Evolutionary conservation across 2,797 vertebrate species (phyloP).

Genomic region (Neosilurus hyrtlii): DNA sequence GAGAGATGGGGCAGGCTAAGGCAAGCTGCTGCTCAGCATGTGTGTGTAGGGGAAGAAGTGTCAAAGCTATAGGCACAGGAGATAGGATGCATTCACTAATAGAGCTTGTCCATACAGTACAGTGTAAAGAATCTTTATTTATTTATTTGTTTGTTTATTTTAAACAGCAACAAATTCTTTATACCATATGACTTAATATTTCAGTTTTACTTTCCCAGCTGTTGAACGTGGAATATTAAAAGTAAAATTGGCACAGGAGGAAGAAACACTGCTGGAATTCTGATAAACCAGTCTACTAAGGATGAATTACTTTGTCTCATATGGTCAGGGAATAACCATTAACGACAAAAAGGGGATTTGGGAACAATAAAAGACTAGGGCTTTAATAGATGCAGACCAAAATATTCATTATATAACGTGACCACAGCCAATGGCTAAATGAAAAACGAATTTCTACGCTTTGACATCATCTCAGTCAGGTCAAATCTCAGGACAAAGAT

Average conservation of each 20-base stretch:
- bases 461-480: constrained; percentile 25
- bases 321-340: not conserved
- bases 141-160: no score
- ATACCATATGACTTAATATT: not conserved
- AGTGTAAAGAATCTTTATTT: not conserved
- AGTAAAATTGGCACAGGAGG: not conserved
- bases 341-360: not conserved
- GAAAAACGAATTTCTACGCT: constrained; percentile 11
- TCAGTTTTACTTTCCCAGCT: not conserved
- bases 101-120: not conserved
- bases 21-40: constrained; percentile 48
- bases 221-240: not conserved
- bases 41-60: constrained; percentile 15
- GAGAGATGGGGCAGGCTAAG: constrained; percentile 43
- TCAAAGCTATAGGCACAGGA: not conserved
- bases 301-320: constrained; percentile 11
- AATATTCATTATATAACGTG: constrained; percentile 2
- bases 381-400: not conserved
- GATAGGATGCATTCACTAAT: not conserved
- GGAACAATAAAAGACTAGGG: not conserved
- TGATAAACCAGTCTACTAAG: constrained; percentile 11
- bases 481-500: constrained; percentile 26
- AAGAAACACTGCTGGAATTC: constrained; percentile 20
- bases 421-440: constrained; percentile 19
- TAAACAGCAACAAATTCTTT: not conserved